A percentile compares a stretch with the other conserved stretches of the same genome.
Conservation (phyloP, 2,888 invertebrate genomes). For the Cantharis flavilabris region DNA sequence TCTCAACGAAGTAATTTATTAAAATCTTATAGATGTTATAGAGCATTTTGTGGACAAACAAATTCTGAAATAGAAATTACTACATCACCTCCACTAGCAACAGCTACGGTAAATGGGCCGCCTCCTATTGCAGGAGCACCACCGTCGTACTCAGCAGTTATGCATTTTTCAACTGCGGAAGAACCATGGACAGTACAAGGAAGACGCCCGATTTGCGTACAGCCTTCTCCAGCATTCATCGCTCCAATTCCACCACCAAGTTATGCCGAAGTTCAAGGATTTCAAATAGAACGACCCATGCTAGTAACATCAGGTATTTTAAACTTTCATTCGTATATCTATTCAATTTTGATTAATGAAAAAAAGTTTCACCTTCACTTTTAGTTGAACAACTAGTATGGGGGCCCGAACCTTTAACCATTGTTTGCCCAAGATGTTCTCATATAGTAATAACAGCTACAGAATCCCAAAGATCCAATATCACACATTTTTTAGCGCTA, state of each 20-base stretch:
- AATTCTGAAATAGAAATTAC: slow-evolving; percentile 8
- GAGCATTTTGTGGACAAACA: not conserved
- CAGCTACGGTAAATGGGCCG: slow-evolving; percentile 18
- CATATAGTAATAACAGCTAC: slow-evolving; percentile 47
- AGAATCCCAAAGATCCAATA: slow-evolving; percentile 43
- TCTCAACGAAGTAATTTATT: not conserved
- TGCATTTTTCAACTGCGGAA: slow-evolving; percentile 42
- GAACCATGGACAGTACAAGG: not conserved
- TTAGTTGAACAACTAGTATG: slow-evolving; percentile 44
- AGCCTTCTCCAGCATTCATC: slow-evolving; percentile 41
- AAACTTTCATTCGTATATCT: not conserved
- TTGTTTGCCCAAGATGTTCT: slow-evolving; percentile 49
- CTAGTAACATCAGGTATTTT: slow-evolving; percentile 13
- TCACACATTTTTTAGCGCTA: slow-evolving; percentile 50
- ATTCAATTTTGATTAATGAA: not conserved
- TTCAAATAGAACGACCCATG: slow-evolving; percentile 6
- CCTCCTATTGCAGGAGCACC: slow-evolving; percentile 41
- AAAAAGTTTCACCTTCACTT: slow-evolving; percentile 26
- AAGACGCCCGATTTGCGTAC: slow-evolving; percentile 31
- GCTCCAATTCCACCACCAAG: slow-evolving; percentile 41
- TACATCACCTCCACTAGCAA: slow-evolving; percentile 15
- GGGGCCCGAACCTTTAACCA: slow-evolving; percentile 49
- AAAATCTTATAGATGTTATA: not conserved
- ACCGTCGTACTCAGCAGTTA: slow-evolving; percentile 49
- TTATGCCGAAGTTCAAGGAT: slow-evolving; percentile 35